Evolutionary conservation across 2,113 vertebrate species (phyloP).

Genomic region (Vulpes vulpes): DNA sequence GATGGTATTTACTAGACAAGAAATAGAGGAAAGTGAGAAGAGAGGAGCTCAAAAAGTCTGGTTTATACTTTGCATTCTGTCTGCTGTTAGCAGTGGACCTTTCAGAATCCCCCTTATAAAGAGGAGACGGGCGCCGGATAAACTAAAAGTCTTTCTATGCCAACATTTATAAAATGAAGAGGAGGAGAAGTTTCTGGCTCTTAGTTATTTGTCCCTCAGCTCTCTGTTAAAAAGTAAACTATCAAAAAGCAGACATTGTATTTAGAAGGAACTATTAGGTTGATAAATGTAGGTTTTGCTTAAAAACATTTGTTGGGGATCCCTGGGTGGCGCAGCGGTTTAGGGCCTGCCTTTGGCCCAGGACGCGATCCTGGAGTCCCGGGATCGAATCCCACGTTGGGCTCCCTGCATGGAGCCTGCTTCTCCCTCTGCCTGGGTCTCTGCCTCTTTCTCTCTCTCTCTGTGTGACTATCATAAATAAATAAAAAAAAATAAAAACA

Average conservation of each 20-base stretch:
- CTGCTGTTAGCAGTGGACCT: neutral
- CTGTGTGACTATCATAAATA: too few relatives aligned
- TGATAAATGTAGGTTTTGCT: slow-evolving; percentile 29
- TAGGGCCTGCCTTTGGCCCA: too few relatives aligned
- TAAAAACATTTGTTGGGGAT: neutral
- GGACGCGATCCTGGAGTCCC: too few relatives aligned
- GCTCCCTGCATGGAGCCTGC: too few relatives aligned
- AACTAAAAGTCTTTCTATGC: neutral
- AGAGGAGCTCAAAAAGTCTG: neutral
- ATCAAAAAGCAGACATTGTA: neutral
- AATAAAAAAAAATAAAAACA: too few relatives aligned
- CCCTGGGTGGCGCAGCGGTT: too few relatives aligned
- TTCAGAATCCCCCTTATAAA: neutral
- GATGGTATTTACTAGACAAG: neutral
- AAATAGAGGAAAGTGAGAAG: neutral
- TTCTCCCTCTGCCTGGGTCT: too few relatives aligned
- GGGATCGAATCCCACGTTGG: too few relatives aligned
- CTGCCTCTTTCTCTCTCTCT: too few relatives aligned
- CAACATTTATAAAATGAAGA: slow-evolving; percentile 31
- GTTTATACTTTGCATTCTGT: neutral
- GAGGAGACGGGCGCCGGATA: neutral
- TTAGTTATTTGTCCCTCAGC: slow-evolving; percentile 40
- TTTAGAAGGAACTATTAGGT: neutral
- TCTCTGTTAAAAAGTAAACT: slow-evolving; percentile 20
- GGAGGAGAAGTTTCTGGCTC: neutral